phyloP scores from a whole-genome alignment of 2,888 invertebrate species.

The Anoncus sp. region DNA sequence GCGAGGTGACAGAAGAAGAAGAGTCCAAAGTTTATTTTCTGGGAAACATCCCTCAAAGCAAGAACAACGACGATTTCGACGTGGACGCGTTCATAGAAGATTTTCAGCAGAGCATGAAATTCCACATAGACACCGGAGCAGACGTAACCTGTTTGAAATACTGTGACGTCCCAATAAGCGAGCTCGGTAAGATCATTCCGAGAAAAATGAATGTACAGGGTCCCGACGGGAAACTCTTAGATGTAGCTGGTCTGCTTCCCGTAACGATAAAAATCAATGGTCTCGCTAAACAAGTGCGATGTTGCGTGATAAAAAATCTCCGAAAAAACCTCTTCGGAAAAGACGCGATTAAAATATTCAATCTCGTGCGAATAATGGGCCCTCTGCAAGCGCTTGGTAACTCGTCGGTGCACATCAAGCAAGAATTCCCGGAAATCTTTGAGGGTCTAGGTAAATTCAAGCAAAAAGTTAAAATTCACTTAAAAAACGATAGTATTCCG shows the following conservation, averaged over 20 bases:
- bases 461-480: slow-evolving; percentile 65
- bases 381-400: background rate
- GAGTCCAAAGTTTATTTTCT: slow-evolving; percentile 25
- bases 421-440: slow-evolving; percentile 50
- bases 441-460: slow-evolving; percentile 65
- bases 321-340: slow-evolving; percentile 51
- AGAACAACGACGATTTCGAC: slow-evolving; percentile 6
- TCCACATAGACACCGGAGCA: slow-evolving; percentile 38
- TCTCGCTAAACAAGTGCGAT: background rate
- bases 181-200: slow-evolving; percentile 10
- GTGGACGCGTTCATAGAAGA: slow-evolving; percentile 18
- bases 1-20: slow-evolving; percentile 8
- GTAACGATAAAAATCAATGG: slow-evolving; percentile 7
- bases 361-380: slow-evolving; percentile 34
- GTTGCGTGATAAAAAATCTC: slow-evolving; percentile 17
- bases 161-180: slow-evolving; percentile 2
- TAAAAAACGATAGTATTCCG: slow-evolving; percentile 70
- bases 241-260: slow-evolving; percentile 6
- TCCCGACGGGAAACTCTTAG: slow-evolving; percentile 30
- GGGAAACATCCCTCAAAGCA: slow-evolving; percentile 17
- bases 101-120: slow-evolving; percentile 2
- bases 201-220: slow-evolving; percentile 24
- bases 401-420: slow-evolving; percentile 8
- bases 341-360: slow-evolving; percentile 44
- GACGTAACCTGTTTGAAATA: slow-evolving; percentile 28